Evolutionary conservation across 2,113 vertebrate species (phyloP), one percentile per base, ranked within the genome.

Genomic region (Xiphias gladius): DNA sequence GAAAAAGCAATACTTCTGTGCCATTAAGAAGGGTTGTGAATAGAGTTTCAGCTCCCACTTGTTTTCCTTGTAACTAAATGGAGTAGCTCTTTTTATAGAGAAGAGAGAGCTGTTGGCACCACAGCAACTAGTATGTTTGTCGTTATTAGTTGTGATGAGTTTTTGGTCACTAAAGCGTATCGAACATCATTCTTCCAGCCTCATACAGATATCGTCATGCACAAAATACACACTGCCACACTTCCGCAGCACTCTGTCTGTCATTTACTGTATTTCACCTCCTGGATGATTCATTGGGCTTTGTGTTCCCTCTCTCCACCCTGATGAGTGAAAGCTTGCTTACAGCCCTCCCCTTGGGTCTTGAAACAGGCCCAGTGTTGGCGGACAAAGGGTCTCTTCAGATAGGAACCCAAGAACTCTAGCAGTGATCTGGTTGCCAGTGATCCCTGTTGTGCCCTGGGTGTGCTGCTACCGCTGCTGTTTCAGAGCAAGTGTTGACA

Each of bases 381-480:
- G 37, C 12, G 28, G 78, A 93, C 88, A 93, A 93, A 89, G 86
- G 66, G 50, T 62, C 89, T 88, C 82, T 91, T 91, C 72, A 91
- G 50, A 85, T 39, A 66, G 65, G 41, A 73, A 83, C 63, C 64
- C 59, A 86, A 86, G 87, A 88, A 74, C 59, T 68, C 28, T 43
- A n/a, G 59, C 80, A 46, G 80, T 16, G 59, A 83, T 91, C 80
- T 80, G 82, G 80, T 71, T 78, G 77, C 85, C 89, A 73, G 59
- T 86, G 90, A 92, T 92, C 91, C 91, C 72, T 76, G 83, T 48
- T 80, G 80, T 76, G 79, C 81, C 73, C 74, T 82, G 82, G 76
- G 79, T 86, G 74, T 86, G 81, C 76, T 83, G 73, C 84, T 68
- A 73, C 81, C 20, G 30, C 77, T 11, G 82, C 52, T 73, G 54